Percentiles rank a stretch among this genome's conserved stretches.
These are phyloP conservation scores for Sebastes steindachneri DNA, from an alignment of 2,797 vertebrate species.

Conservation along the genomic window DNA sequence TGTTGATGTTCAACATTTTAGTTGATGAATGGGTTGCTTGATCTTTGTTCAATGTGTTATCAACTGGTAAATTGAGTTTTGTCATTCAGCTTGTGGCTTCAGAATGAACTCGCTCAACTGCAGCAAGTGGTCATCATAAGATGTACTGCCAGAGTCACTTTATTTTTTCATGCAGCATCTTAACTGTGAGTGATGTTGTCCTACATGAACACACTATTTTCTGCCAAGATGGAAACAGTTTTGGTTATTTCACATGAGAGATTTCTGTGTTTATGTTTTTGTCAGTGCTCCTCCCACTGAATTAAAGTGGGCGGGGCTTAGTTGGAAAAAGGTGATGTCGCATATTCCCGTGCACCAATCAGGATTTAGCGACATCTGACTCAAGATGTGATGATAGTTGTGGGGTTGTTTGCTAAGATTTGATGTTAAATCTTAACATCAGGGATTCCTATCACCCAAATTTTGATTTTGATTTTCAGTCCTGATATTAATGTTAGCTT, in stretches of 20 bases:
- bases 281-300: not conserved
- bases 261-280: not conserved
- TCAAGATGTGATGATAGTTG: not conserved
- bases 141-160: not conserved
- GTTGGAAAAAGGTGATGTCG: not conserved
- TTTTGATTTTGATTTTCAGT: not conserved
- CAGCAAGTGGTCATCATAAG: not conserved
- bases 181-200: not conserved
- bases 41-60: not conserved
- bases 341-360: not conserved
- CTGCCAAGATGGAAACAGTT: not conserved
- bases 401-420: not conserved
- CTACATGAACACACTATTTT: not conserved
- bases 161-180: not conserved
- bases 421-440: not conserved
- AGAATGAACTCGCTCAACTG: not conserved
- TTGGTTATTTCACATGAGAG: not conserved
- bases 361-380: not conserved
- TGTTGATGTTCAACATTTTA: not conserved
- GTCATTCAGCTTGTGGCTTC: not conserved
- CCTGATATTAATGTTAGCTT: not conserved
- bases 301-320: not conserved
- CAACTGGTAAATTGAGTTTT: not conserved
- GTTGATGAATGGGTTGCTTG: not conserved
- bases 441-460: not conserved